phyloP scores from a whole-genome alignment of 2,888 invertebrate genomes.

The Cyaniris semiargus region DNA sequence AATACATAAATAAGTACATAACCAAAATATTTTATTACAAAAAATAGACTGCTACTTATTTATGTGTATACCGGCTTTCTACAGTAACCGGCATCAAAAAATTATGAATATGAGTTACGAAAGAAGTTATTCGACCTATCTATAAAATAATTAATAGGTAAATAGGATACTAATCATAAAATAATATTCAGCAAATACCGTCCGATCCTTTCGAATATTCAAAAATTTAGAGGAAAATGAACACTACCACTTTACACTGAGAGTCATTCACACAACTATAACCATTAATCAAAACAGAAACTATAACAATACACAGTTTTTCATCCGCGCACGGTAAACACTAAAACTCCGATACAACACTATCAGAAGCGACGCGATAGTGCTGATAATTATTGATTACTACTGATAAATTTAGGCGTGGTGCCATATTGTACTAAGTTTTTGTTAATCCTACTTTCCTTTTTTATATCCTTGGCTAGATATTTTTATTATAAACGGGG shows the following conservation, averaged over 20 bases:
- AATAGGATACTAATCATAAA: too few relatives aligned
- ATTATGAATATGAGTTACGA: too few relatives aligned
- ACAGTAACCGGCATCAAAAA: too few relatives aligned
- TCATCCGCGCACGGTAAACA: not conserved
- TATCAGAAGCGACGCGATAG: slow-evolving; percentile 37
- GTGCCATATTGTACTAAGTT: not conserved
- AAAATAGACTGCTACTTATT: too few relatives aligned
- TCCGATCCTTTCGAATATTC: not conserved
- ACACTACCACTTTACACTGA: not conserved
- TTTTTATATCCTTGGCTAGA: too few relatives aligned
- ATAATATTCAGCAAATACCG: not conserved
- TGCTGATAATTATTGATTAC: slow-evolving; percentile 42
- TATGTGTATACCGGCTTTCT: too few relatives aligned
- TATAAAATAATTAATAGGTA: too few relatives aligned
- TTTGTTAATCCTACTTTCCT: not conserved
- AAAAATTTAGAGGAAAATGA: not conserved
- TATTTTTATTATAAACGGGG: too few relatives aligned
- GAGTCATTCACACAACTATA: slow-evolving; percentile 13
- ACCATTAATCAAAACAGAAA: slow-evolving; percentile 15
- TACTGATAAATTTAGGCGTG: slow-evolving; percentile 29
- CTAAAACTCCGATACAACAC: slow-evolving; percentile 3
- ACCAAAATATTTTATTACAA: too few relatives aligned
- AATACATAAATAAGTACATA: too few relatives aligned
- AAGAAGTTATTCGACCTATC: too few relatives aligned
- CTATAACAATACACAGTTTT: slow-evolving; percentile 2